Base-by-base conservation (phyloP, 2,888 invertebrate species). In the Elysia crispata region DNA sequence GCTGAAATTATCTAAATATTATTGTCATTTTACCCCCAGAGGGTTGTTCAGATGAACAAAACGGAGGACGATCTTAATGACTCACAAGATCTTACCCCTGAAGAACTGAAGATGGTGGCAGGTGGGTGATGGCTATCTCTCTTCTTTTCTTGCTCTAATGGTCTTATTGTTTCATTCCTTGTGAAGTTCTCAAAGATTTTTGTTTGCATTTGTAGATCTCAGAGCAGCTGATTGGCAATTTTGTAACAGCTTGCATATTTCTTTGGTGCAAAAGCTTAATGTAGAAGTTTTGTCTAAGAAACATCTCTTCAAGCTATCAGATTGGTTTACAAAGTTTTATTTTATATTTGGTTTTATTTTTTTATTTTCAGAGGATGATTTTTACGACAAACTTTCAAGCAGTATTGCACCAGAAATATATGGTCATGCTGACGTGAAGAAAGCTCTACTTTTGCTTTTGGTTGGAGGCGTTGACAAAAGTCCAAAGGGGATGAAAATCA, bases 321-420 rank as follows among this genome's bases (percentile, higher is more conserved):
- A n/a, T n/a, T n/a, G n/a, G n/a, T n/a, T n/a, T n/a, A n/a, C n/a
- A n/a, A n/a, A n/a, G n/a, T n/a, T n/a, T n/a, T n/a, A n/a, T n/a
- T n/a, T n/a, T n/a, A n/a, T n/a, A n/a, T n/a, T n/a, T n/a, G n/a
- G n/a, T n/a, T n/a, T n/a, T n/a, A n/a, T n/a, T n/a, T n/a, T n/a
- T n/a, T n/a, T n/a, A n/a, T 60, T 85, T 81, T 54, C 87, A 0
- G 95, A 96, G 87, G 96, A 97, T 80, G 97, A 98, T 91, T 95
- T 98, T 91, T 99, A 99, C 92, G 95, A 96, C 41, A 96, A 96
- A 88, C 94, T 99, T 91, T 98, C 99, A 0, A 94, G 94, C 81
- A 98, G 97, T 82, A 95, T 99, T 85, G 99, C 99, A 1, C 99
- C 99, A 0, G 99, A 99, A 94, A 99, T 99, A 89, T 99, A 97